A percentile compares a stretch with the other conserved stretches of the same genome.
These are phyloP conservation scores for Anthoptus insignis DNA, from an alignment of 2,888 invertebrate species.

Conservation along the genomic window DNA sequence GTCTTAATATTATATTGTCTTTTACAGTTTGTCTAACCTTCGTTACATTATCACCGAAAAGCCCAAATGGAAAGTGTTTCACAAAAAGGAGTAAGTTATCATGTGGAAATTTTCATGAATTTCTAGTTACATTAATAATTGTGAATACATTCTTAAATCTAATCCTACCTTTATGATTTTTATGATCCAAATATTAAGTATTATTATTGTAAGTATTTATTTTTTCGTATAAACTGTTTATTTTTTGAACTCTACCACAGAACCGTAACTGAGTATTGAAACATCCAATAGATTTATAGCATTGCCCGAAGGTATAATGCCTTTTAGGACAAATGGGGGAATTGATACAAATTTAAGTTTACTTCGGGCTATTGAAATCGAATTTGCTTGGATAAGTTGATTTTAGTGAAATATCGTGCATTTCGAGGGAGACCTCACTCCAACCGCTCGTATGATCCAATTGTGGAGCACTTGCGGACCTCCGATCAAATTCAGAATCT, in stretches of 20 bases:
- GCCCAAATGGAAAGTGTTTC: slow-evolving; percentile 76
- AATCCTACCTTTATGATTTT: no score
- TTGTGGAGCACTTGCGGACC: slow-evolving; percentile 66
- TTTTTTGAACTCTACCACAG: no score
- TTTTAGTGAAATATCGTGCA: slow-evolving; percentile 73
- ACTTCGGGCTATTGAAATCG: slow-evolving; percentile 72
- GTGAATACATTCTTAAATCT: no score
- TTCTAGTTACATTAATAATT: no score
- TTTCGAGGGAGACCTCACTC: slow-evolving; percentile 54
- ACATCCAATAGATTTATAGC: slow-evolving; percentile 8
- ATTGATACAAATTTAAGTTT: slow-evolving; percentile 68
- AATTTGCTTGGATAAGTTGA: slow-evolving; percentile 76
- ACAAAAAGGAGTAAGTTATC: slow-evolving; percentile 72
- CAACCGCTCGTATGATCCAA: slow-evolving; percentile 82
- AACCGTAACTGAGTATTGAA: no score
- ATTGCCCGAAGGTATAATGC: slow-evolving; percentile 16
- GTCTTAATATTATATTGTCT: slow-evolving; percentile 16
- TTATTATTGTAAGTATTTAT: no score
- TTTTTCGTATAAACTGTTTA: no score
- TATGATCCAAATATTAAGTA: no score
- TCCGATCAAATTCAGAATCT: slow-evolving; percentile 77
- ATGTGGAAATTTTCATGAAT: no score
- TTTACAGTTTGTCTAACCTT: slow-evolving; percentile 71
- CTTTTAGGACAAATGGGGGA: slow-evolving; percentile 35
- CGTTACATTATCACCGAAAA: slow-evolving; percentile 71